These are phyloP conservation scores for Endomychus coccineus DNA, from an alignment of 2,888 invertebrate genomes.

Conservation along the genomic window DNA sequence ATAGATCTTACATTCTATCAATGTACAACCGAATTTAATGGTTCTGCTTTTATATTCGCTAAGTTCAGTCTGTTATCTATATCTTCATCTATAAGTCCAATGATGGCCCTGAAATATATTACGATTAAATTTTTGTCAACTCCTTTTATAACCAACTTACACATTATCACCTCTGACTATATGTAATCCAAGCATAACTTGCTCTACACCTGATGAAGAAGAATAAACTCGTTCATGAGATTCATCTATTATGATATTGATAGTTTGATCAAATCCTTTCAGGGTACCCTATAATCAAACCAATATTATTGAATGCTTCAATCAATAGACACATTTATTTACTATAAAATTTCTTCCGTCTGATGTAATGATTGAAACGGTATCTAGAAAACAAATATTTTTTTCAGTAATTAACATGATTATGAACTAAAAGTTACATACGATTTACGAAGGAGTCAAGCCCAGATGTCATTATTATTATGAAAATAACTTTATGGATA, in stretches of 20 bases:
- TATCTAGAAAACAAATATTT: slow-evolving; percentile 48
- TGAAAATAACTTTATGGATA: background rate
- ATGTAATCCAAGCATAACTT: slow-evolving; percentile 93
- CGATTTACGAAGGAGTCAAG: slow-evolving; percentile 82
- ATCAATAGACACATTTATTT: slow-evolving; percentile 38
- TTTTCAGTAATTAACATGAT: slow-evolving; percentile 45
- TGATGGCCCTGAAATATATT: slow-evolving; percentile 56
- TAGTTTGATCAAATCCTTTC: slow-evolving; percentile 99
- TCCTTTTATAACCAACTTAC: slow-evolving; percentile 45
- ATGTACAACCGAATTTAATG: slow-evolving; percentile 73
- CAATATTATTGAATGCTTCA: background rate
- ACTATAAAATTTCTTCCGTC: slow-evolving; percentile 94
- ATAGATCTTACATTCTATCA: no score
- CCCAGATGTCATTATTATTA: slow-evolving; percentile 65
- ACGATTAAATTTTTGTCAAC: background rate
- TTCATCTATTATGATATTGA: slow-evolving; percentile 95
- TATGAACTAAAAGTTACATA: no score
- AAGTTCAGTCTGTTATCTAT: slow-evolving; percentile 75
- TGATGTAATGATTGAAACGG: slow-evolving; percentile 90
- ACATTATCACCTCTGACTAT: slow-evolving; percentile 98
- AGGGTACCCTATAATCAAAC: slow-evolving; percentile 68
- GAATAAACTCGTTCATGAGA: slow-evolving; percentile 98
- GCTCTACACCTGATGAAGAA: slow-evolving; percentile 82
- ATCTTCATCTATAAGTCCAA: slow-evolving; percentile 78
- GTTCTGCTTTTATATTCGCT: slow-evolving; percentile 74